Evolutionary conservation across 2,113 vertebrate species (phyloP), one percentile per base, ranked within the genome.

Genomic region (Carassius gibelio): DNA sequence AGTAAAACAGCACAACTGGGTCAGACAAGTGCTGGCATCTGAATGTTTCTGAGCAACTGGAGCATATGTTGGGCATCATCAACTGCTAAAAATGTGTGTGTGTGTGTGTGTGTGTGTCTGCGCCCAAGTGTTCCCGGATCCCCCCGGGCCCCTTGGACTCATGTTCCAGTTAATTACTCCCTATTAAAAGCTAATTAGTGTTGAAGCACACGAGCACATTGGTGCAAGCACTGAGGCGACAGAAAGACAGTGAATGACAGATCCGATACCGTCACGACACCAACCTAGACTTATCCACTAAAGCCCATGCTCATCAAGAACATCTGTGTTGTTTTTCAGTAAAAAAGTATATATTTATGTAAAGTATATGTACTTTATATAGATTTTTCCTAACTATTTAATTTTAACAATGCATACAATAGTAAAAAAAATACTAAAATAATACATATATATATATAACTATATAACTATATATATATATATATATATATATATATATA

Each of bases 181-280:
- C 87, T 83, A 90, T 91, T 90, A 91, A 87, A 89, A 87, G 74
- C 52, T 88, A 89, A 88, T 91, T 89, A 89, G 90, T 72, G 84
- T 83, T 89, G 85, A 88, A 84, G 85, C 71, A 55, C 75, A 75
- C 15, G 66, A 36, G 69, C 55, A 42, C 71, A 66, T 19, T 26
- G 38, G 68, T 50, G 64, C 57, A 26, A 62, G 68, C 42, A 78
- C 14, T 19, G 83, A 50, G 80, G 71, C 45, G 62, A 88, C 71
- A 86, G 36, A 50, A 14, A 61, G 66, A 68, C 71, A 55, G 21
- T 26, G 71, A 85, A 50, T 36, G 45, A 82, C 64, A 69, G 7
- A 82, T 55, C 19, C 0, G 26, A 74, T 19, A 71, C 36, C 6
- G 45, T 11, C 55, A 36, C 17, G 52, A 77, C 50, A 17, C 34